Base-by-base conservation (phyloP, 2,888 invertebrate species). In the Drosophila macrospina region DNA sequence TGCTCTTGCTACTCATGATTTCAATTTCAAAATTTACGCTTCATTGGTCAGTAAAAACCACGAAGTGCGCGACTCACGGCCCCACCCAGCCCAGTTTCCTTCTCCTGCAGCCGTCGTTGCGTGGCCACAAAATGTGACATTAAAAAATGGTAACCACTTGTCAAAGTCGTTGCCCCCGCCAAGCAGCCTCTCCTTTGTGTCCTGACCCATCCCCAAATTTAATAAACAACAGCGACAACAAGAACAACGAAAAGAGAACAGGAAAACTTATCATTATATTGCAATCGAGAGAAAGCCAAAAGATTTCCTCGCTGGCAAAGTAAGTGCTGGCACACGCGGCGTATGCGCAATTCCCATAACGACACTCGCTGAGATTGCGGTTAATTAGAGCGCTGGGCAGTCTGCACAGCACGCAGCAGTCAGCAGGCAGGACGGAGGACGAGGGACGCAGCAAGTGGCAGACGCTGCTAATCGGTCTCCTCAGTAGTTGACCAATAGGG, bases 11-110 rank as follows among this genome's bases (percentile, higher is more conserved):
- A 66, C 82, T 81, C 64, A 72, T 82, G 80, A 88, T 83, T 83
- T 82, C 83, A 83, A 86, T 88, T 83, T 86, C 55, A 82, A 74
- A 83, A 83, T 88, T 76, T 76, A 82, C 88, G 83, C 83, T 83
- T 86, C 80, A 86, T 79, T 88, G 83, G 74, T 62, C 83, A 86
- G 74, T 62, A 52, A 76, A 76, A 87, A 41, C 28, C 55, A 36
- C 32, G 2, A 20, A 10, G 20, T 34, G 16, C 24, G 28, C n/a
- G 10, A 24, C 13, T 11, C 36, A 28, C 16, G 1, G 7, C 34
- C 5, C 32, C 8, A 28, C 4, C 1, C 7, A 11, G 15, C 4
- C 34, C 45, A 13, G n/a, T 5, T 5, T 8, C 11, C 7, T 13
- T 10, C 59, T 13, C 5, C 51, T 26, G 7, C 61, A 30, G 37